Percentiles rank a stretch among this genome's conserved stretches.
Evolutionary conservation across 2,113 vertebrate genomes (phyloP).

Genomic region (Panthera leo): DNA sequence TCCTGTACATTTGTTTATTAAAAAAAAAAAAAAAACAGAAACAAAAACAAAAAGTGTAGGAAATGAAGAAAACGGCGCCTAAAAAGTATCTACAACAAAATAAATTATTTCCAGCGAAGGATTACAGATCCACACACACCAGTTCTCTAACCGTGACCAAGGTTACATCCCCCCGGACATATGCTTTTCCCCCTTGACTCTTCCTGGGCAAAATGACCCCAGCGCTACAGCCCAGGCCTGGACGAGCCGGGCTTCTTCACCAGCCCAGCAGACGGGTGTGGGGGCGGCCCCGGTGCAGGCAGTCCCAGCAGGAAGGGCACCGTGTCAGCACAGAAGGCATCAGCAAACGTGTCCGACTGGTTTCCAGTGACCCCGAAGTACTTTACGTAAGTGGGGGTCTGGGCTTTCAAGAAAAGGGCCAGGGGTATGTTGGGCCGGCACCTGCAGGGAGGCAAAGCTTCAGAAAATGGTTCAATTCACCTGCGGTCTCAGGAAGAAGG

Average conservation of each 20-base stretch:
- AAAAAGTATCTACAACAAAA: conserved; percentile 63
- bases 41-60: conserved; percentile 45
- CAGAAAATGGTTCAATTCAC: neutral
- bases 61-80: conserved; percentile 53
- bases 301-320: fast-evolving
- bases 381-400: neutral
- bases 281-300: neutral
- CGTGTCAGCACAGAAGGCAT: neutral
- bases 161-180: neutral
- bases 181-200: neutral
- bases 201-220: fast-evolving
- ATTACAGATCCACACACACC: neutral
- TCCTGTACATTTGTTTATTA: conserved; percentile 47
- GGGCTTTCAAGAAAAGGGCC: neutral
- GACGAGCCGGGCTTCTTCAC: fast-evolving
- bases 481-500: neutral
- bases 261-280: fast-evolving
- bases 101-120: conserved; percentile 64
- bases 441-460: neutral
- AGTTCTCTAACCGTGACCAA: neutral
- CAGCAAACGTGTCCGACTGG: neutral
- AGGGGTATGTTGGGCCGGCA: fast-evolving
- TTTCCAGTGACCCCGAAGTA: neutral
- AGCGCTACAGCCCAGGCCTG: neutral
- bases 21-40: neutral